Percentiles rank a stretch among this genome's conserved stretches.
Evolutionary conservation across 2,888 invertebrate species (phyloP).

Genomic region (Anaspis maculata): DNA sequence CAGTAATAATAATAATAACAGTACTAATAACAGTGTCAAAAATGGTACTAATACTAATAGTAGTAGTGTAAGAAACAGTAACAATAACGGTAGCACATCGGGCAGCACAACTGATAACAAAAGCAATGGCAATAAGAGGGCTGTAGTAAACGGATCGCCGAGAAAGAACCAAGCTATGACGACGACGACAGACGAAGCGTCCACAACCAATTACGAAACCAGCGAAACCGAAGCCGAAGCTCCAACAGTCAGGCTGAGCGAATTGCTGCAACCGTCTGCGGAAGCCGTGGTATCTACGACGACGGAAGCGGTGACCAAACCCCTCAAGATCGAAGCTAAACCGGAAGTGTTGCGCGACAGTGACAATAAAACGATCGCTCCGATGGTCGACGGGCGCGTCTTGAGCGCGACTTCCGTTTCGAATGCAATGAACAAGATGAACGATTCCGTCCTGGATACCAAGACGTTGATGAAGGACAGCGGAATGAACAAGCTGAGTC

Average conservation of each 20-base stretch:
- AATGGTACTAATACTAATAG: conserved; percentile 3
- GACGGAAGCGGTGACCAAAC: conserved; percentile 38
- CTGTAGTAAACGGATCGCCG: conserved; percentile 2
- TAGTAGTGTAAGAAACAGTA: conserved; percentile 6
- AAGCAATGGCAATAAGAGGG: conserved; percentile 10
- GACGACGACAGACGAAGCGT: background rate
- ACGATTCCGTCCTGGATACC: conserved; percentile 38
- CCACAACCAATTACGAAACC: conserved; percentile 2
- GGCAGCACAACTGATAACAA: conserved; percentile 6
- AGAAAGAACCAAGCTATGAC: conserved; percentile 4
- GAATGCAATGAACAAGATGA: conserved; percentile 40
- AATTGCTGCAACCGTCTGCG: conserved; percentile 26
- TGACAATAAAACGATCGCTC: conserved; percentile 19
- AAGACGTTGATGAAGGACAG: conserved; percentile 38
- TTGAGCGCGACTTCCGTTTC: conserved; percentile 40
- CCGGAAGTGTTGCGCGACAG: conserved; percentile 16
- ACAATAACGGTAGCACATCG: conserved; percentile 8
- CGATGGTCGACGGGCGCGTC: conserved; percentile 34
- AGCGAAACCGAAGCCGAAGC: conserved; percentile 8
- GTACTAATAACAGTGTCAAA: conserved; percentile 3
- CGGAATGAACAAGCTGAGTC: conserved; percentile 25
- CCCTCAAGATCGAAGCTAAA: conserved; percentile 38
- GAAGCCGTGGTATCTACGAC: conserved; percentile 38
- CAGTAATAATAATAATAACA: conserved; percentile 11
- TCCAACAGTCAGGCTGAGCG: conserved; percentile 18